Percentiles rank a stretch among this genome's conserved stretches.
Conservation (phyloP, 2,888 invertebrate species). For the Furcula furcula region DNA sequence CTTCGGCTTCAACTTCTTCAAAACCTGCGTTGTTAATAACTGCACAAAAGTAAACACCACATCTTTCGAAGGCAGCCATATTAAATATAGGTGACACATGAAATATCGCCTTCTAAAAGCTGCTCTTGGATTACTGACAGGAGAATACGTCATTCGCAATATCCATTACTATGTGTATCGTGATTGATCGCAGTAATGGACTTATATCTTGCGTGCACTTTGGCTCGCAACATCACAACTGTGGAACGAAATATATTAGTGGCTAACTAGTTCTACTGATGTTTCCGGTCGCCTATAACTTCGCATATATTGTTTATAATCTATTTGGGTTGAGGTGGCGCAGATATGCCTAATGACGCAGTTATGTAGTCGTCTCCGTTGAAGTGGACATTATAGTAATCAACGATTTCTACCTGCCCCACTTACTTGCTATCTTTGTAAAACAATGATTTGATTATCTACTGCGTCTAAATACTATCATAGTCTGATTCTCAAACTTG, state of each 20-base stretch:
- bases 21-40: too few species aligned
- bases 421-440: too few species aligned
- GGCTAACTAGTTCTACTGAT: constrained; percentile 7
- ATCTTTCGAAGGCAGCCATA: too few species aligned
- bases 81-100: neutral
- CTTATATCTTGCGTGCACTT: constrained; percentile 4
- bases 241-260: constrained; percentile 21
- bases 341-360: neutral
- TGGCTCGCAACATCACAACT: constrained; percentile 10
- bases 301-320: neutral
- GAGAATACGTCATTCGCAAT: constrained; percentile 1
- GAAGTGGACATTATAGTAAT: too few species aligned
- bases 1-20: too few species aligned
- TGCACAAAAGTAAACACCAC: too few species aligned
- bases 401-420: too few species aligned
- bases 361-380: too few species aligned
- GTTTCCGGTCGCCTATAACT: constrained; percentile 10
- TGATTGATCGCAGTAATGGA: constrained; percentile 16
- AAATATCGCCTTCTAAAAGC: neutral
- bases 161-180: constrained; percentile 10
- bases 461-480: too few species aligned
- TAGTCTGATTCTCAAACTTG: too few species aligned
- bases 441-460: too few species aligned
- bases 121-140: neutral
- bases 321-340: neutral